Evolutionary conservation across 1,140 invertebrate species (phyloP), one percentile per base, ranked within the genome.

Genomic region (Sycophaga agraensis): DNA sequence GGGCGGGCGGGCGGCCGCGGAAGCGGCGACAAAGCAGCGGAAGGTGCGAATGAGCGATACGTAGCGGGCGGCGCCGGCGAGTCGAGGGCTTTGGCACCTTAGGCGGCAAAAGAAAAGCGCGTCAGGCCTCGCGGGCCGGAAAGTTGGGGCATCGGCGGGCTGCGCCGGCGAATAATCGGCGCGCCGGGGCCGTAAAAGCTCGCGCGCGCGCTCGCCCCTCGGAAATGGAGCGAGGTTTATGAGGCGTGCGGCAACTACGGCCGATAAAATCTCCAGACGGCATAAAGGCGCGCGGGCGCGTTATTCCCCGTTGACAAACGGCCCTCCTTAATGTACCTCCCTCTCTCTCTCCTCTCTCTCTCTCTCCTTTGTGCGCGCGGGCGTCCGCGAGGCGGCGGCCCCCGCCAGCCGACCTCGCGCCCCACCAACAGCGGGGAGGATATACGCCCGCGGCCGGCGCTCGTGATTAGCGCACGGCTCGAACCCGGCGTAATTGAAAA

Each of bases 241-340:
- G 68, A 71, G 56, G 65, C 66, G 66, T 65, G 69, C 63, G 61
- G 69, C 63, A 70, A 70, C 61, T 70, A 70, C 63, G 64, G 42
- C 54, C 58, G 64, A 68, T 71, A 68, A 68, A 66, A 63, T 66
- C 63, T 59, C 61, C 54, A 66, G 60, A 63, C 63, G 57, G 48
- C 64, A 68, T 68, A 64, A 64, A 66, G 59, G 42, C 42, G 48
- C 2, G 54, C 19, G 56, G 49, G 49, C 49, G 49, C 59, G 58
- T 64, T 64, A 67, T 67, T 58, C 54, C 46, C 59, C 62, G 63
- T 64, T 67, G 59, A 67, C 59, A 67, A 67, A 67, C 63, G 63
- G 59, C 62, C 43, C 62, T 67, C 54, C 61, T 56, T 61, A 57
- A 63, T 56, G 60, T 26, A 12, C 22, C 43, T 49, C 45, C 39